Percentiles rank a stretch among this genome's conserved stretches.
Evolutionary conservation across 1,140 invertebrate species (phyloP).

Genomic region (Amyelois transitella): DNA sequence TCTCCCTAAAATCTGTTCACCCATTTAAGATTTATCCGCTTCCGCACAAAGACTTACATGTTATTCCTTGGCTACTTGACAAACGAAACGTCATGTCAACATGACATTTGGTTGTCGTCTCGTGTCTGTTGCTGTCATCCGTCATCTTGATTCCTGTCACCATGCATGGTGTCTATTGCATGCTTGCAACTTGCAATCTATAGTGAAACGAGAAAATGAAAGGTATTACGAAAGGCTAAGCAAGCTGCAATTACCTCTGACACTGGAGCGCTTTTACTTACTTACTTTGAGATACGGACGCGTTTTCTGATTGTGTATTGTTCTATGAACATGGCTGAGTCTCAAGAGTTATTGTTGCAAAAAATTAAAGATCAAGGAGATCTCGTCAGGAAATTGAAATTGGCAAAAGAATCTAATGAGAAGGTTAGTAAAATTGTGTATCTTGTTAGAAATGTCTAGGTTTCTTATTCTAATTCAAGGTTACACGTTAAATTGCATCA

Average conservation of each 20-base stretch:
- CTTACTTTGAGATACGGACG: conserved; percentile 3
- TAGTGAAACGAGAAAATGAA: conserved; percentile 36
- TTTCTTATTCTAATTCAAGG: not conserved
- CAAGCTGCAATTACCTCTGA: conserved; percentile 49
- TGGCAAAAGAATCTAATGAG: conserved; percentile 82
- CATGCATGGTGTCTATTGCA: not conserved
- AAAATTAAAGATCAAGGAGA: conserved; percentile 88
- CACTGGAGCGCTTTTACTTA: not conserved
- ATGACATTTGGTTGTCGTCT: not conserved
- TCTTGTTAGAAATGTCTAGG: not conserved
- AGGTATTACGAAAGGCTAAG: conserved; percentile 43
- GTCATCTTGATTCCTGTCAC: not conserved
- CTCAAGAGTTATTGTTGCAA: conserved; percentile 75
- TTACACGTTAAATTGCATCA: conserved; percentile 30
- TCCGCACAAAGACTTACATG: no score
- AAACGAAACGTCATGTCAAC: not conserved
- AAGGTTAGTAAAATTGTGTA: conserved; percentile 73
- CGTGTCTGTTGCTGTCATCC: not conserved
- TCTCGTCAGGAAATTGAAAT: conserved; percentile 86
- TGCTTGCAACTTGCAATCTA: conserved; percentile 1
- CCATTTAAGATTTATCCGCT: no score
- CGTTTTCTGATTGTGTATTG: conserved; percentile 11
- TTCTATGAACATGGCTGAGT: conserved; percentile 45
- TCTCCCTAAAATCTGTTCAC: no score
- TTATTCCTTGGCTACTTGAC: no score